These are phyloP conservation scores for Plecturocebus donacophilus DNA, from an alignment of 2,113 vertebrate genomes.

Conservation along the genomic window DNA sequence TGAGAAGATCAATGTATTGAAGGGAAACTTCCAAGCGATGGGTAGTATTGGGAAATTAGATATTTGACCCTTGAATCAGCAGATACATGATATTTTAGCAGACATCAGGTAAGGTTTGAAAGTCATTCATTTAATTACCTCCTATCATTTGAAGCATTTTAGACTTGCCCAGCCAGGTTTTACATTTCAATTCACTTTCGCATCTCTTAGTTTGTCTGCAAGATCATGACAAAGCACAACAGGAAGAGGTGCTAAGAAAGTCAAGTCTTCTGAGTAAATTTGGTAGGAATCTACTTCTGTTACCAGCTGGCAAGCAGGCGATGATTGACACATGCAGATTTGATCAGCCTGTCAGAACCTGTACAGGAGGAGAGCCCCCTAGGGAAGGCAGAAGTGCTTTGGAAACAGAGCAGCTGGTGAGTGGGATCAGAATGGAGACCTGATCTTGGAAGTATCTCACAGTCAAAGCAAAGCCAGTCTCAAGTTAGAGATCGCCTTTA, in stretches of 20 bases:
- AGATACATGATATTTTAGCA: neutral
- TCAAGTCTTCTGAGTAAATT: neutral
- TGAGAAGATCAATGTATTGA: neutral
- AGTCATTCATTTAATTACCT: neutral
- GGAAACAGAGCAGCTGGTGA: neutral
- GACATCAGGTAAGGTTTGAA: neutral
- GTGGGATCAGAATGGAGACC: neutral
- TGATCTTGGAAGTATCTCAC: neutral
- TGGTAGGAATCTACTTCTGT: neutral
- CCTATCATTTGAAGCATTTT: neutral
- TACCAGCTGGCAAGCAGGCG: neutral
- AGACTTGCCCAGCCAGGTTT: neutral
- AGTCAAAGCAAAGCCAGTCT: neutral
- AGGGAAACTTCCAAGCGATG: neutral
- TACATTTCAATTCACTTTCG: neutral
- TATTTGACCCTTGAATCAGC: neutral
- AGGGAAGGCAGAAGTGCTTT: neutral
- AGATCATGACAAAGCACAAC: neutral
- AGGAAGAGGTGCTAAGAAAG: neutral
- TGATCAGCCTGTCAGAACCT: neutral
- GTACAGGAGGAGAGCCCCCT: too few species aligned
- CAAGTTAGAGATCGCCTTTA: neutral
- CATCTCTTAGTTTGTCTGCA: neutral
- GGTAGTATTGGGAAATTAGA: neutral
- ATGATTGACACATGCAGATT: neutral